Percentiles rank a stretch among this genome's conserved stretches.
phyloP scores from a whole-genome alignment of 2,888 invertebrate genomes.

The Lasioglossum oenotherae region DNA sequence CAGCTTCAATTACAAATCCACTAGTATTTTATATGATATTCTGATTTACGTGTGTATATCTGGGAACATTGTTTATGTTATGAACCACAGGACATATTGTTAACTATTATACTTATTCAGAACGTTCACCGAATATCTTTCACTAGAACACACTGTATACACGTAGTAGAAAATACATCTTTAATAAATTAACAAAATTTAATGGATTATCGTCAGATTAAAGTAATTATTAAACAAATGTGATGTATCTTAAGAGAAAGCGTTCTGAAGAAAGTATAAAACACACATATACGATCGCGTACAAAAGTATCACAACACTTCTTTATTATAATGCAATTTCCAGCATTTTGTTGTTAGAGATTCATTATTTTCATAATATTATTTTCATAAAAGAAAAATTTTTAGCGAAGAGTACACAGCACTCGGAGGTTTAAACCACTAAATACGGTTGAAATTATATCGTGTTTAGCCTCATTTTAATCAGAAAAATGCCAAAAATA shows the following conservation, averaged over 20 bases:
- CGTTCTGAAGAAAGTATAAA: neutral
- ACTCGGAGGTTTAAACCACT: too few relatives aligned
- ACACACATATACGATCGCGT: neutral
- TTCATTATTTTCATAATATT: neutral
- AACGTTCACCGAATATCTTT: neutral
- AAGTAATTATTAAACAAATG: neutral
- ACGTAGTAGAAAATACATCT: neutral
- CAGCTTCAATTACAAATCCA: neutral
- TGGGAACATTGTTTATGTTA: neutral
- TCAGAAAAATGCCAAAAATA: too few relatives aligned
- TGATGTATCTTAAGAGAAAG: too few relatives aligned
- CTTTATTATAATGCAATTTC: neutral
- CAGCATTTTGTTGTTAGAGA: neutral
- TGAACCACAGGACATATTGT: neutral
- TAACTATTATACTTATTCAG: neutral
- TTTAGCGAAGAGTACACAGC: too few relatives aligned
- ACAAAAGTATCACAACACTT: neutral
- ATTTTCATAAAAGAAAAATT: neutral
- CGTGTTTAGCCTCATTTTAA: too few relatives aligned
- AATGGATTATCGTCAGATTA: neutral
- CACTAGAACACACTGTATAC: neutral
- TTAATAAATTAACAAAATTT: neutral
- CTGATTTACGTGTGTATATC: conserved; percentile 1
- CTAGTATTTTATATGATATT: conserved; percentile 11
- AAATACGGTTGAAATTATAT: too few relatives aligned